These are phyloP conservation scores for Anticlea derivata DNA, from an alignment of 2,888 invertebrate genomes.

Conservation along the genomic window DNA sequence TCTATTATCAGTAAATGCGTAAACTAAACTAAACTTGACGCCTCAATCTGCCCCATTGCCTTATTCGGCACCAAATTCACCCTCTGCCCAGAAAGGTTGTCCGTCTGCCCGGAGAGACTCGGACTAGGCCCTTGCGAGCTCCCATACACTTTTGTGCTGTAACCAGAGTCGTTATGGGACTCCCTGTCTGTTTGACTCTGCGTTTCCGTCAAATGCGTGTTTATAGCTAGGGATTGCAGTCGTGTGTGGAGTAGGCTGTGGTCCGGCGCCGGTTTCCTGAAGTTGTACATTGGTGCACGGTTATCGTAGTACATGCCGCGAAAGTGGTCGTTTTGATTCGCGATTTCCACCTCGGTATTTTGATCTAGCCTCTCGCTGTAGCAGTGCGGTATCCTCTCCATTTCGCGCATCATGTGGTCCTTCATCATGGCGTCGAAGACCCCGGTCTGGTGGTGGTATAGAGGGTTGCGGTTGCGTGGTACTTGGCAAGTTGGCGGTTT, in stretches of 20 bases:
- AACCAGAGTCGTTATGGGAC: constrained; percentile 93
- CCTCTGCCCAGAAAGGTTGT: constrained; percentile 65
- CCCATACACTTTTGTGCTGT: constrained; percentile 92
- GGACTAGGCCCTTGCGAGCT: constrained; percentile 92
- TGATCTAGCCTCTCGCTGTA: constrained; percentile 76
- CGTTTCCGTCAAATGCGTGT: constrained; percentile 75
- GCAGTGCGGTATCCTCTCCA: constrained; percentile 78
- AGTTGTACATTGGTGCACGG: constrained; percentile 63
- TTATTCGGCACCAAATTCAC: constrained; percentile 60
- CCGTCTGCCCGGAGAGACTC: constrained; percentile 85
- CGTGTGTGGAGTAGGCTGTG: constrained; percentile 74
- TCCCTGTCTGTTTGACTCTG: constrained; percentile 85
- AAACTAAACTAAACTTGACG: constrained; percentile 86
- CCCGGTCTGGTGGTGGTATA: constrained; percentile 72
- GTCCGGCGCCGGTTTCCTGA: constrained; percentile 67
- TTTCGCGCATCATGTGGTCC: constrained; percentile 77
- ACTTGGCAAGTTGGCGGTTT: constrained; percentile 65
- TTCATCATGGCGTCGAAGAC: constrained; percentile 82
- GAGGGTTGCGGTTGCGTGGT: constrained; percentile 69
- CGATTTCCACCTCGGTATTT: constrained; percentile 77
- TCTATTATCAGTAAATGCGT: not conserved
- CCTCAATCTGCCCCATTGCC: constrained; percentile 76
- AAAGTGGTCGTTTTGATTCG: constrained; percentile 73
- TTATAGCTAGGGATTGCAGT: constrained; percentile 76
- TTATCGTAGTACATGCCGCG: constrained; percentile 70